Conservation (phyloP, 2,113 vertebrate species). For the Pipa parva region DNA sequence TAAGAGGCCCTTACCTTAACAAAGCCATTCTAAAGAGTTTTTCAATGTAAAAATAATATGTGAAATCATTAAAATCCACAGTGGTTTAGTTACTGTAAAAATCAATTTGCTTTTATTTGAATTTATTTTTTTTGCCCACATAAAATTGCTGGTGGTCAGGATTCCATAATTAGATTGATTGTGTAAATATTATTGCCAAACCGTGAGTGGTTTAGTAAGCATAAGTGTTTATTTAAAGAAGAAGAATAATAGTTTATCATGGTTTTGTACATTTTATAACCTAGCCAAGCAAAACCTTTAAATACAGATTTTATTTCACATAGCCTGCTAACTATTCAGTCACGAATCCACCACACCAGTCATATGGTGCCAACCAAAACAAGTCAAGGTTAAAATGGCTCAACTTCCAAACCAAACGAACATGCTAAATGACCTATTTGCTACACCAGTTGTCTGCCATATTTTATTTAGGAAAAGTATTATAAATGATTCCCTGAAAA, state of each 20-base stretch:
- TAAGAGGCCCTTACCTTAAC: too few species aligned
- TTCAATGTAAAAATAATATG: not conserved
- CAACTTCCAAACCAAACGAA: constrained; percentile 54
- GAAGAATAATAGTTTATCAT: constrained; percentile 51
- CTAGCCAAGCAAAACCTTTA: constrained; percentile 59
- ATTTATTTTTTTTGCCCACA: constrained; percentile 28
- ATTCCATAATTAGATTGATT: constrained; percentile 36
- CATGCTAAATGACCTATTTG: constrained; percentile 38
- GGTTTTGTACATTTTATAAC: constrained; percentile 54
- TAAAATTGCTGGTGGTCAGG: constrained; percentile 21
- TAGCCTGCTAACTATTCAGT: constrained; percentile 58
- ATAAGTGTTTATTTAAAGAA: constrained; percentile 44
- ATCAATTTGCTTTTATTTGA: constrained; percentile 11
- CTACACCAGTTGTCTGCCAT: too few species aligned
- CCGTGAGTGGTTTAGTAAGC: constrained; percentile 37
- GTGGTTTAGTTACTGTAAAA: not conserved
- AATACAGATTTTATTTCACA: constrained; percentile 58
- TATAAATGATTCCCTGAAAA: too few species aligned
- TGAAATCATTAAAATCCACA: constrained; percentile 1
- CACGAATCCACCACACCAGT: constrained; percentile 50
- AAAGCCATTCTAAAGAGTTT: not conserved
- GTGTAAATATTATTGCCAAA: constrained; percentile 37
- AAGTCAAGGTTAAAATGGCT: constrained; percentile 55
- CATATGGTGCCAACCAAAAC: constrained; percentile 59
- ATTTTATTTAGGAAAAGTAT: too few species aligned